phyloP scores from a whole-genome alignment of 2,888 invertebrate species.

The Priapulus caudatus region DNA sequence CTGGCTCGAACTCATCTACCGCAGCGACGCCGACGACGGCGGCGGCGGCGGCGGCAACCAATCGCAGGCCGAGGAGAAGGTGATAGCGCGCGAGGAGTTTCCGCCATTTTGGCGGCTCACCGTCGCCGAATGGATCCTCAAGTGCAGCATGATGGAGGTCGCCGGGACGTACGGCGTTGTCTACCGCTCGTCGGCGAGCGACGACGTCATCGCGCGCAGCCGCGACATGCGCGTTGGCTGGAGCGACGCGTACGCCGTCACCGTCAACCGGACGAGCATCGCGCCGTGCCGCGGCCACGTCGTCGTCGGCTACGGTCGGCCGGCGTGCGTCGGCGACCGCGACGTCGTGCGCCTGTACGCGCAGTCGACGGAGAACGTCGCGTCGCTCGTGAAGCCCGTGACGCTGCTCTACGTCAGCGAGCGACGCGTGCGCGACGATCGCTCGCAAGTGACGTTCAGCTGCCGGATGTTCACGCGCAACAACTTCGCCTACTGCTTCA shows the following conservation, averaged over 20 bases:
- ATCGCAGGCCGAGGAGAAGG: too few species aligned
- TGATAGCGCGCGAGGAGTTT: neutral
- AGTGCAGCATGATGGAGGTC: neutral
- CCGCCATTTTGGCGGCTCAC: neutral
- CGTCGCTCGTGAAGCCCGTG: neutral
- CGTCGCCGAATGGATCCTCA: neutral
- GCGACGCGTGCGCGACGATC: neutral
- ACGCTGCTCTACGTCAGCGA: neutral
- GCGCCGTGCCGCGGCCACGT: neutral
- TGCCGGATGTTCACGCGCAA: neutral
- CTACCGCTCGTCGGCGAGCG: neutral
- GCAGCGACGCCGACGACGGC: too few species aligned
- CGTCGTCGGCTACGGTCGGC: neutral
- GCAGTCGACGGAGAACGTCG: neutral
- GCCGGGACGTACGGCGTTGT: neutral
- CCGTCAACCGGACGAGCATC: neutral
- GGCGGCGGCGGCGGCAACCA: too few species aligned
- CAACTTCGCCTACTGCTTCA: neutral
- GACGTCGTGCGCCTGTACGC: neutral
- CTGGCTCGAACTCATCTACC: neutral
- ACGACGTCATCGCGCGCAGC: neutral
- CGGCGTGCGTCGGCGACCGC: neutral
- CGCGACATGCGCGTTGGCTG: neutral
- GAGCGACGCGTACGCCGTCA: neutral
- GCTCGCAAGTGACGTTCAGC: neutral